These are phyloP conservation scores for Oxyura jamaicensis DNA, from an alignment of 2,113 vertebrate species.

Conservation along the genomic window DNA sequence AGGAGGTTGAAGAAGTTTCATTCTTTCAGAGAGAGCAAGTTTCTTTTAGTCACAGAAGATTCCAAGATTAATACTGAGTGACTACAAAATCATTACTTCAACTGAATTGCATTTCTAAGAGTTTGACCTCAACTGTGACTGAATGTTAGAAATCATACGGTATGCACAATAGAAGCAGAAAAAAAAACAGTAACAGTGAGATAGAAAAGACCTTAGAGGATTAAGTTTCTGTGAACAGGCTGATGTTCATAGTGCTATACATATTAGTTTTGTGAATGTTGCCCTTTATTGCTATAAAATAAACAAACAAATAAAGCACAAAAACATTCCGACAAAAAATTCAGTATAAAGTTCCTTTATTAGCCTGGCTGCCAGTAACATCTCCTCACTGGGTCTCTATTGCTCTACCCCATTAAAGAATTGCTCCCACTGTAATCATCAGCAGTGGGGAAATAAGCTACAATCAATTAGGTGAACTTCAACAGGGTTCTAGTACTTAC, in stretches of 20 bases:
- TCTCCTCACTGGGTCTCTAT: neutral
- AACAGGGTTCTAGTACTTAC: neutral
- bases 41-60: neutral
- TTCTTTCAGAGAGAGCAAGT: neutral
- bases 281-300: neutral
- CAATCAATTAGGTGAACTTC: neutral
- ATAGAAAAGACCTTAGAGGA: constrained; percentile 6
- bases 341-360: neutral
- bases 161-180: constrained; percentile 4
- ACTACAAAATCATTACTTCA: constrained; percentile 43
- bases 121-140: neutral
- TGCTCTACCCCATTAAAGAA: neutral
- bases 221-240: neutral
- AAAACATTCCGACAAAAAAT: neutral
- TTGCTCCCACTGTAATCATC: neutral
- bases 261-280: constrained; percentile 8
- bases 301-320: neutral
- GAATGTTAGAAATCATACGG: constrained; percentile 5
- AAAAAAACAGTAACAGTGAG: neutral
- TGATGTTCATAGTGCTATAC: neutral
- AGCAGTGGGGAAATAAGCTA: neutral
- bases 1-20: neutral
- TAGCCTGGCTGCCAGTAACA: neutral
- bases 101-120: neutral
- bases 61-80: neutral